A percentile compares a stretch with the other conserved stretches of the same genome.
Conservation (phyloP, 2,113 vertebrate genomes). For the Tenebrosternarchus preto region DNA sequence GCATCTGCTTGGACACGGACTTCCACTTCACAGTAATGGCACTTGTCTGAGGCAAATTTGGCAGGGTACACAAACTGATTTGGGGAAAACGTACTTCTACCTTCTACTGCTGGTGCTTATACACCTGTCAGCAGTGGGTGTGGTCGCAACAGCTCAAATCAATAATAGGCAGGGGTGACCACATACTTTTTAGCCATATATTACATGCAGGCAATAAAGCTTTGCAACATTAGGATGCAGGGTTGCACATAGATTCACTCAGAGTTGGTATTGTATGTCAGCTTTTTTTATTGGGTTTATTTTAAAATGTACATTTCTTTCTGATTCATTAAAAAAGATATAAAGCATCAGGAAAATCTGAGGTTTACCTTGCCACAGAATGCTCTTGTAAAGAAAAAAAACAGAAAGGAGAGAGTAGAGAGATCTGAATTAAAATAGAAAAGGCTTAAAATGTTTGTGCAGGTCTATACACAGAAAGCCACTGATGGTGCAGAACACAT, state of each 20-base stretch:
- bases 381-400: constrained; percentile 63
- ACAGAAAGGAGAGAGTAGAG: constrained; percentile 66
- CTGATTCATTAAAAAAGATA: constrained; percentile 76
- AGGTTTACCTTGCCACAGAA: constrained; percentile 64
- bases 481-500: constrained; percentile 61
- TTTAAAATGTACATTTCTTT: constrained; percentile 74
- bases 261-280: constrained; percentile 21
- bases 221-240: neutral
- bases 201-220: too few relatives aligned
- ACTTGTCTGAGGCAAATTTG: too few relatives aligned
- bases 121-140: too few relatives aligned
- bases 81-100: too few relatives aligned
- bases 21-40: too few relatives aligned
- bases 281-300: constrained; percentile 77
- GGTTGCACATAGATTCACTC: neutral
- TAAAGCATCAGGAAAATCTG: constrained; percentile 69
- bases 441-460: constrained; percentile 63
- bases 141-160: too few relatives aligned
- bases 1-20: too few relatives aligned
- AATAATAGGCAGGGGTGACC: too few relatives aligned
- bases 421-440: constrained; percentile 65
- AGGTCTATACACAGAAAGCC: constrained; percentile 75
- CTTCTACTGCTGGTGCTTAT: too few relatives aligned
- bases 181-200: too few relatives aligned
- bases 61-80: too few relatives aligned